Evolutionary conservation across 2,888 invertebrate genomes (phyloP), one percentile per base, ranked within the genome.

Genomic region (Volucella zonaria): DNA sequence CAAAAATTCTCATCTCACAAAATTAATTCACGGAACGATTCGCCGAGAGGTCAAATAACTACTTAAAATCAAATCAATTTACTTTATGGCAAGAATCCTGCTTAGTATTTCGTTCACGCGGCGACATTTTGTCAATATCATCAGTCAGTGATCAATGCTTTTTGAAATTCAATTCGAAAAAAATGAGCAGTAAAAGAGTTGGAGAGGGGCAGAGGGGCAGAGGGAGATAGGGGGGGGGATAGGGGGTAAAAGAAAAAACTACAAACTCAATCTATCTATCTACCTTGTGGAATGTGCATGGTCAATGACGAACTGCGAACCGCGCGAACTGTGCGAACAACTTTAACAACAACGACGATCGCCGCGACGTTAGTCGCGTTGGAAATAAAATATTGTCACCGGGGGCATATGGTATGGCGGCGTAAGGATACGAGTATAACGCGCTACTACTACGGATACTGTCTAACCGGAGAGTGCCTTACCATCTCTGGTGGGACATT

Each of bases 71-170:
- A 85, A 85, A 85, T 85, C 85, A 85, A 85, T 80, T 85, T 76
- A 76, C 80, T 71, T 80, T 76, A 85, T 61, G 80, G 80, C 67
- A 71, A 62, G 81, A 71, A 73, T 56, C 85, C 85, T 78, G 75
- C 76, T 85, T 85, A 85, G 62, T 81, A 91, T 89, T 90, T 89
- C 88, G 88, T 88, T 87, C 91, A 91, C 90, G 90, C 90, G 90
- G 89, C 89, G 90, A 91, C 90, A 91, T 90, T 91, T 91, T 89
- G 91, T 91, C 91, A 90, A 91, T 90, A 91, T 90, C 85, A 85
- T 85, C 90, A 89, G 89, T 88, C 89, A 88, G 88, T 88, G 89
- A 89, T 90, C 90, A 91, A 90, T 90, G 90, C 89, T 90, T 89
- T 90, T 90, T 90, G 89, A 89, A 80, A 89, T 89, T 91, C 89